Evolutionary conservation across 2,888 invertebrate genomes (phyloP).

Genomic region (Thecocarcelia acutangulata): DNA sequence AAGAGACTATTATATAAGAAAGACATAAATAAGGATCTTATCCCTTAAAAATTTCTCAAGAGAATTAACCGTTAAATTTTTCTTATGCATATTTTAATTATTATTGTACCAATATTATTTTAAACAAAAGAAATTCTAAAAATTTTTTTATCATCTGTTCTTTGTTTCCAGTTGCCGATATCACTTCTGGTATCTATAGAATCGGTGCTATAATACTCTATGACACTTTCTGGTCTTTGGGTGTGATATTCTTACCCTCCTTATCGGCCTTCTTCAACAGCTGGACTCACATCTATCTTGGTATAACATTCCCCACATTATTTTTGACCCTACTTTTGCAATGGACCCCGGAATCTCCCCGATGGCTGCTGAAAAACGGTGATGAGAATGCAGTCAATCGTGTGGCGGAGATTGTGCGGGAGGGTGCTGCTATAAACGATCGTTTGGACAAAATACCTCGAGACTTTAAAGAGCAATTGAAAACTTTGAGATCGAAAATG

Average conservation of each 20-base stretch:
- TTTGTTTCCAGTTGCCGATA: conserved; percentile 79
- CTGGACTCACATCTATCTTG: conserved; percentile 81
- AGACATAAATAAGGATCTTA: too few relatives aligned
- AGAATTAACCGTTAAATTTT: too few relatives aligned
- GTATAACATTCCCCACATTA: conserved; percentile 81
- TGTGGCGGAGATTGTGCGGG: conserved; percentile 78
- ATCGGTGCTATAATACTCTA: conserved; percentile 80
- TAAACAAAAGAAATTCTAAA: too few relatives aligned
- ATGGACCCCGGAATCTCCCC: conserved; percentile 82
- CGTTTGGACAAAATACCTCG: conserved; percentile 76
- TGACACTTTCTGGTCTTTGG: conserved; percentile 82
- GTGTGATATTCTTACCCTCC: conserved; percentile 81
- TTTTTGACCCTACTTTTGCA: conserved; percentile 78
- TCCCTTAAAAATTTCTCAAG: too few relatives aligned
- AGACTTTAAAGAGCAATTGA: conserved; percentile 77
- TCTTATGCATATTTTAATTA: too few relatives aligned
- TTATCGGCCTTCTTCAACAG: conserved; percentile 79
- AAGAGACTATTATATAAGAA: too few relatives aligned
- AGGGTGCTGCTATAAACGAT: conserved; percentile 80
- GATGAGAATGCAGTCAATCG: conserved; percentile 75
- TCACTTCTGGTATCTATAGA: conserved; percentile 80
- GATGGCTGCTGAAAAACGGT: conserved; percentile 80
- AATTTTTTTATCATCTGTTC: conserved; percentile 21
- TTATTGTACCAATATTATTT: too few relatives aligned
- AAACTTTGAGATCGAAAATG: conserved; percentile 75